These are phyloP conservation scores for Ceratitis capitata DNA, from an alignment of 1,140 invertebrate species.

Conservation along the genomic window DNA sequence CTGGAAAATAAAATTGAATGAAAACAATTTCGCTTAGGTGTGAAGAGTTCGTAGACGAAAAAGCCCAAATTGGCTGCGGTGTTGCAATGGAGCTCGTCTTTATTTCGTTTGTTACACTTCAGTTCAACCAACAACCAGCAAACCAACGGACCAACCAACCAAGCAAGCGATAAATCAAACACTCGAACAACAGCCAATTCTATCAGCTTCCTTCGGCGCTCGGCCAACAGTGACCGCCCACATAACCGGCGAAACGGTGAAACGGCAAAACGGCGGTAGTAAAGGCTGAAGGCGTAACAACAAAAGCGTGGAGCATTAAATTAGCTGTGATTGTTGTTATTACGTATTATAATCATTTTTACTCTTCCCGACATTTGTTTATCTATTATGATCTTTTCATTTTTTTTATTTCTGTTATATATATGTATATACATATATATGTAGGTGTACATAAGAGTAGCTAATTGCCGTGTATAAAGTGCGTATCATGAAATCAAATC, in stretches of 20 bases:
- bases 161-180: background rate
- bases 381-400: background rate
- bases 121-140: background rate
- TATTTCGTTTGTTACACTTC: background rate
- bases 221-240: background rate
- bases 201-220: background rate
- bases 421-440: too few relatives aligned
- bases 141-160: background rate
- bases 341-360: background rate
- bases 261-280: too few relatives aligned
- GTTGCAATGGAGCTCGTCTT: background rate
- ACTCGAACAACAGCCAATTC: background rate
- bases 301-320: background rate
- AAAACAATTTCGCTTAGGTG: background rate
- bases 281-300: background rate
- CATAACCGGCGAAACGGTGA: background rate
- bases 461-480: constrained; percentile 5
- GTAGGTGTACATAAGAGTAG: background rate
- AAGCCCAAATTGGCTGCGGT: background rate
- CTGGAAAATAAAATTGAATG: too few relatives aligned
- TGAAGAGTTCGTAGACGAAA: background rate
- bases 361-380: background rate
- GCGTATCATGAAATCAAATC: constrained; percentile 18
- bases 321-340: background rate
- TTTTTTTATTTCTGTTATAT: background rate